A percentile compares a stretch with the other conserved stretches of the same genome.
phyloP scores from a whole-genome alignment of 2,888 invertebrate species.

The Lysandra coridon region DNA sequence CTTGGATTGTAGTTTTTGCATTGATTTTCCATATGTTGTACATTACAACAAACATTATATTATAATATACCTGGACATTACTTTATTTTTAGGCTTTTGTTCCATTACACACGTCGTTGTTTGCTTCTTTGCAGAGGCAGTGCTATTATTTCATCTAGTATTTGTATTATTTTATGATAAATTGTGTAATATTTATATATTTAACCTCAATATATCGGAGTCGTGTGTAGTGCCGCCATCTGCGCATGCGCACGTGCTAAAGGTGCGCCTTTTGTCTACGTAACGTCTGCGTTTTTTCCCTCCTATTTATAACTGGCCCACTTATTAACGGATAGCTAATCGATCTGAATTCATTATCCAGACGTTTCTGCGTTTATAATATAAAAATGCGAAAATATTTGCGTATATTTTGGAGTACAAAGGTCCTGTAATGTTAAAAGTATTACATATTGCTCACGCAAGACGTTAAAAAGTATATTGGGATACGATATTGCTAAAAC shows the following conservation, averaged over 20 bases:
- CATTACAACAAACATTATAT: no score
- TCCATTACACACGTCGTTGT: not conserved
- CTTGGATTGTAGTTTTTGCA: no score
- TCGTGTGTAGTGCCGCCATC: slow-evolving; percentile 36
- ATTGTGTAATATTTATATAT: slow-evolving; percentile 6
- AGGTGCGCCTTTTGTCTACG: slow-evolving; percentile 72
- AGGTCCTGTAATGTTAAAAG: not conserved
- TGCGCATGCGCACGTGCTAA: slow-evolving; percentile 43
- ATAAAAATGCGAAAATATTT: not conserved
- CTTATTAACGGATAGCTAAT: slow-evolving; percentile 46
- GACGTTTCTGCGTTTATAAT: not conserved
- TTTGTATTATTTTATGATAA: not conserved
- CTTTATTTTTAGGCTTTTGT: no score
- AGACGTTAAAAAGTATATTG: no score
- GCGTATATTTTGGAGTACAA: not conserved
- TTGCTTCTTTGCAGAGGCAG: not conserved
- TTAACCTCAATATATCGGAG: not conserved
- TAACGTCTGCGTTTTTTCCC: slow-evolving; percentile 58
- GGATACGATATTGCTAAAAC: not conserved
- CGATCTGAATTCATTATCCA: slow-evolving; percentile 15
- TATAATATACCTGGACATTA: no score
- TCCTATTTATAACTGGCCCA: slow-evolving; percentile 68
- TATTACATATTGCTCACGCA: not conserved
- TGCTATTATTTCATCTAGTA: not conserved
- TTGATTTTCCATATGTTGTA: no score